Evolutionary conservation across 2,888 invertebrate species (phyloP).

Genomic region (Carabus problematicus): DNA sequence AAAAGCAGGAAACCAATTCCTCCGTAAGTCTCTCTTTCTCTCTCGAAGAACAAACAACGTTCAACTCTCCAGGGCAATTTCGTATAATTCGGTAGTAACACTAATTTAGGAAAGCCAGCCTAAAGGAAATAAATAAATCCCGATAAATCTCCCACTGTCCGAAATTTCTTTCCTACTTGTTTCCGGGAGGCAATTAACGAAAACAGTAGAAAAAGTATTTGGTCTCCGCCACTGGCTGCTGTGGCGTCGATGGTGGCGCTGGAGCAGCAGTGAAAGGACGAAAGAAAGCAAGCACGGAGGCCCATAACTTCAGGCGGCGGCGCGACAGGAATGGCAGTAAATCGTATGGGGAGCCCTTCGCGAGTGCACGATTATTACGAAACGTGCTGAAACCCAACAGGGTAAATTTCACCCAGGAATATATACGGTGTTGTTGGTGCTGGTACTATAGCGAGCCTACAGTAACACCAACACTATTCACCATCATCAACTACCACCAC

Average conservation of each 20-base stretch:
- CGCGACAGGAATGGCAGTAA: slow-evolving; percentile 27
- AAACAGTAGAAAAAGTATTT: slow-evolving; percentile 7
- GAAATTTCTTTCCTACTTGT: no score
- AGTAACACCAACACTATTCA: no score
- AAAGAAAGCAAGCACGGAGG: slow-evolving; percentile 11
- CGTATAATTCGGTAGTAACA: no score
- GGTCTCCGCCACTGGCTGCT: no score
- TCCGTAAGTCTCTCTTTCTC: no score
- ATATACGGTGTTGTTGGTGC: slow-evolving; percentile 9
- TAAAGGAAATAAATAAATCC: no score
- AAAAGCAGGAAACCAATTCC: no score
- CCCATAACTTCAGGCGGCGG: background rate
- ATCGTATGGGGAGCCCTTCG: slow-evolving; percentile 25
- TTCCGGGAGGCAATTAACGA: background rate
- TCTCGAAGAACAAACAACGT: no score
- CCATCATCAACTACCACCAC: no score
- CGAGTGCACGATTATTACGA: slow-evolving; percentile 38
- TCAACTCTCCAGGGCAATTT: no score
- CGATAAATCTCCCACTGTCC: no score
- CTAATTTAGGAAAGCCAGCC: no score
- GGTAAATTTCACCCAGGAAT: slow-evolving; percentile 7
- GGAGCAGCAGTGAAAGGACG: slow-evolving; percentile 17
- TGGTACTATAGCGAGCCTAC: slow-evolving; percentile 1
- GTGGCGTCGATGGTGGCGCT: slow-evolving; percentile 1
- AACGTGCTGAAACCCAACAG: slow-evolving; percentile 31